Base-by-base conservation (phyloP, 2,113 vertebrate genomes). In the Limanda limanda region DNA sequence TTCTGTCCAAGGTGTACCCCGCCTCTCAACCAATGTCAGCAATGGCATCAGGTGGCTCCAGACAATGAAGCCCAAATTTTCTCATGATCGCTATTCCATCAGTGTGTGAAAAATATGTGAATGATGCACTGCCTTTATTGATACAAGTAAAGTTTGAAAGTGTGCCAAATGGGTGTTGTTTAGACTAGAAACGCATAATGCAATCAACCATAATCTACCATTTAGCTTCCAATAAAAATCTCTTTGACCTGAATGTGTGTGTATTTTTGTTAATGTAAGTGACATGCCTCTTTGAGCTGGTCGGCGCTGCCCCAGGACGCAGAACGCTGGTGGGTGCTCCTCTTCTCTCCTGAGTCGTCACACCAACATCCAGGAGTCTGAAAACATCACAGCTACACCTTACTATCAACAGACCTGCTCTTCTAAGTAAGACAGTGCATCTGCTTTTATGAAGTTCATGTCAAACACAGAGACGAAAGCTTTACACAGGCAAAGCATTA, bases 341-440 rank as follows among this genome's bases (percentile, higher is more conserved):
- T 95, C 91, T 94, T 95, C 79, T 95, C 93, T 79, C 87, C 78
- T 31, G 91, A 89, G 78, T 96, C 92, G 81, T 98, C 96, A 92
- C 93, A 93, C 96, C 97, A 97, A 87, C 95, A 98, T 94, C 94
- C 96, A 89, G 96, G 96, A 76, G 96, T 97, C 97, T 98, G 87
- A 74, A 87, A 82, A 70, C 55, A 85, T 79, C 5, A 80, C 40
- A 83, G 15, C 15, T 7, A 61, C 17, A 35, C 7, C 8, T 35
- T 35, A 10, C 6, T 18, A 8, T 13, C 4, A 31, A 15, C 27
- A 60, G 17, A 27, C 25, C 7, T 23, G n/a, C 20, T 56, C 18
- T 24, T 24, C 54, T 56, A 3, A 14, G 12, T 13, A 24, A 56
- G 5, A 18, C 47, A 48, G 47, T 48, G 5, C n/a, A 9, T 54